Percentiles rank a stretch among this genome's conserved stretches.
These are phyloP conservation scores for Meloe dianella DNA, from an alignment of 2,888 invertebrate genomes.

Conservation along the genomic window DNA sequence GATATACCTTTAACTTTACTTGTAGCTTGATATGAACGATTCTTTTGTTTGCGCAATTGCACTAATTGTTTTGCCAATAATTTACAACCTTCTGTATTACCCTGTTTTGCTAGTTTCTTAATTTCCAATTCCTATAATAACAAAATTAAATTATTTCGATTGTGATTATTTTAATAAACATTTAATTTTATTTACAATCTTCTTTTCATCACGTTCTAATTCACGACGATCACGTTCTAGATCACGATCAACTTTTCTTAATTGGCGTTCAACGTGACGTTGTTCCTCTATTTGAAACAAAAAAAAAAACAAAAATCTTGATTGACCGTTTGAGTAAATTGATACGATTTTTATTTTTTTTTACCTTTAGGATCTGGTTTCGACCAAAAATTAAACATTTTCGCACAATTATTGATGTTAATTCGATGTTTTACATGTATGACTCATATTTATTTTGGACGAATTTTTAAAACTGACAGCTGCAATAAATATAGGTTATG, in stretches of 20 bases:
- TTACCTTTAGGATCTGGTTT: constrained; percentile 60
- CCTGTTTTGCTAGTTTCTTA: constrained; percentile 85
- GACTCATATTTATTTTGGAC: constrained; percentile 25
- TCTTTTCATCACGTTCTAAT: constrained; percentile 88
- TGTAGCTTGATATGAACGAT: constrained; percentile 78
- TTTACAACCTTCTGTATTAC: constrained; percentile 82
- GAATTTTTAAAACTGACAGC: not conserved
- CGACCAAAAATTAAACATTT: constrained; percentile 47
- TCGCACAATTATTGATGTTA: not conserved
- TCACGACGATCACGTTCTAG: constrained; percentile 82
- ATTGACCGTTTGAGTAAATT: constrained; percentile 10
- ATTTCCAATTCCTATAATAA: constrained; percentile 83
- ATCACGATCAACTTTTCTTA: constrained; percentile 82
- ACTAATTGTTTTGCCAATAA: constrained; percentile 89
- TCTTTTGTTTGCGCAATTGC: constrained; percentile 86
- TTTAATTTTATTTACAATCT: constrained; percentile 67
- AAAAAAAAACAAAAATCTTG: constrained; percentile 24
- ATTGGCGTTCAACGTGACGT: constrained; percentile 78
- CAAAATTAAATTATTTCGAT: too few species aligned
- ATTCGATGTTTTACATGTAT: constrained; percentile 16
- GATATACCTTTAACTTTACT: constrained; percentile 82
- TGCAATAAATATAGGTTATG: not conserved
- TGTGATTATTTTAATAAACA: too few species aligned
- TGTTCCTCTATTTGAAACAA: constrained; percentile 73
- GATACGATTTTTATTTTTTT: not conserved